Evolutionary conservation across 1,140 invertebrate genomes (phyloP).

Genomic region (Lucilia cuprina): DNA sequence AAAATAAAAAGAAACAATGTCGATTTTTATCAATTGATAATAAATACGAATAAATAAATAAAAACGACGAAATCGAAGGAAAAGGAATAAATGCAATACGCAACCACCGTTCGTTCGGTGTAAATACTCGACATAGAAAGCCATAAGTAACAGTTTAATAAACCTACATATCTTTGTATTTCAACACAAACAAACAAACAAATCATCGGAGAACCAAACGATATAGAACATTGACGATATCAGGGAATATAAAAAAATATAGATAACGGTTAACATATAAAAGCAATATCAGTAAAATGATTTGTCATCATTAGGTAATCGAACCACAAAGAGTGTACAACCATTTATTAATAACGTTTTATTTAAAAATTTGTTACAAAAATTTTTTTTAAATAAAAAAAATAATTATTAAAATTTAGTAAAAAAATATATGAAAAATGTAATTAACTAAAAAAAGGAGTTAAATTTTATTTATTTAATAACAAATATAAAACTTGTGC

Average conservation of each 20-base stretch:
- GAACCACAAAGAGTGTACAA: conserved; percentile 22
- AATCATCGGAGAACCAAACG: not conserved
- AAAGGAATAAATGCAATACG: not conserved
- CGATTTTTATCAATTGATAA: not conserved
- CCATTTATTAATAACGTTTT: not conserved
- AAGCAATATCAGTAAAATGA: conserved; percentile 34
- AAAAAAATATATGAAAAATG: conserved; percentile 6
- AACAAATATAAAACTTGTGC: not conserved
- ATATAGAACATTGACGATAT: conserved; percentile 15
- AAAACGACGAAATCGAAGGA: not conserved
- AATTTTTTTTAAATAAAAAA: not conserved
- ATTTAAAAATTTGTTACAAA: not conserved
- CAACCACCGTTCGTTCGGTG: not conserved
- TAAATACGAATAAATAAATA: conserved; percentile 5
- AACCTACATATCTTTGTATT: not conserved
- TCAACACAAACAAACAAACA: not conserved
- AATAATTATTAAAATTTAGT: not conserved
- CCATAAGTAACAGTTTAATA: not conserved
- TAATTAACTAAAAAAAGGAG: not conserved
- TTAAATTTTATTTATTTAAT: not conserved
- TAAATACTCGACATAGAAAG: not conserved
- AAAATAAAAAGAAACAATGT: not conserved
- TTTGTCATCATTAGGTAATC: conserved; percentile 35
- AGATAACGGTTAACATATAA: conserved; percentile 36
- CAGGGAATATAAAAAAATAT: conserved; percentile 25